These are phyloP conservation scores for Choloepus hoffmanni DNA, from an alignment of 2,113 vertebrate species.

Conservation along the genomic window DNA sequence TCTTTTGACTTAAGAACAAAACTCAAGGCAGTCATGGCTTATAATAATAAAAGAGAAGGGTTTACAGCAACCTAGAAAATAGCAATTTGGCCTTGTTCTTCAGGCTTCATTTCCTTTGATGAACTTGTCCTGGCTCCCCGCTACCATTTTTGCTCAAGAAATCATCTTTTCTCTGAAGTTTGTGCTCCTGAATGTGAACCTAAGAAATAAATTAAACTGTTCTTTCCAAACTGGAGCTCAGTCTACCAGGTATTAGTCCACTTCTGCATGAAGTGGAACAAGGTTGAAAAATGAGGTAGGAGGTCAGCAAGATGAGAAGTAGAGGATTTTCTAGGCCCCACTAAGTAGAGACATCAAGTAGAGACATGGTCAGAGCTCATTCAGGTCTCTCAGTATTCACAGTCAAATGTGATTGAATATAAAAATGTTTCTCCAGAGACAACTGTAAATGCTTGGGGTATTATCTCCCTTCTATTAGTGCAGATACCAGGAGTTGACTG, in stretches of 20 bases:
- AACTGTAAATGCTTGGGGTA: neutral
- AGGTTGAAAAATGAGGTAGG: neutral
- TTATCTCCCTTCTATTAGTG: neutral
- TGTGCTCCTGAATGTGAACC: constrained; percentile 7
- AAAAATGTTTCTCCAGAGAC: neutral
- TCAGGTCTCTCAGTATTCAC: neutral
- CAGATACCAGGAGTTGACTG: neutral
- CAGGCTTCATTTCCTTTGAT: neutral
- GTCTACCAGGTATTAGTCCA: neutral
- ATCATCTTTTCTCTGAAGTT: neutral
- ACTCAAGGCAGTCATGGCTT: neutral
- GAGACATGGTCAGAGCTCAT: neutral
- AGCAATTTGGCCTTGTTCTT: neutral
- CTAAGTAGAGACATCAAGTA: neutral
- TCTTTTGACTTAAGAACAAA: neutral
- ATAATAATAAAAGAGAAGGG: neutral
- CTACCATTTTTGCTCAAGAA: neutral
- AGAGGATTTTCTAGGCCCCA: neutral
- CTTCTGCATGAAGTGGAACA: neutral
- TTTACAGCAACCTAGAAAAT: neutral
- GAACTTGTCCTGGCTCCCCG: neutral
- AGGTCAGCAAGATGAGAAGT: neutral
- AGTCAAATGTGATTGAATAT: neutral
- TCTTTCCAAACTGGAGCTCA: neutral
- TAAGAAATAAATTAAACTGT: neutral